phyloP scores from a whole-genome alignment of 37 sponge, comb jelly and placozoan genomes.

The Halichondria panicea region DNA sequence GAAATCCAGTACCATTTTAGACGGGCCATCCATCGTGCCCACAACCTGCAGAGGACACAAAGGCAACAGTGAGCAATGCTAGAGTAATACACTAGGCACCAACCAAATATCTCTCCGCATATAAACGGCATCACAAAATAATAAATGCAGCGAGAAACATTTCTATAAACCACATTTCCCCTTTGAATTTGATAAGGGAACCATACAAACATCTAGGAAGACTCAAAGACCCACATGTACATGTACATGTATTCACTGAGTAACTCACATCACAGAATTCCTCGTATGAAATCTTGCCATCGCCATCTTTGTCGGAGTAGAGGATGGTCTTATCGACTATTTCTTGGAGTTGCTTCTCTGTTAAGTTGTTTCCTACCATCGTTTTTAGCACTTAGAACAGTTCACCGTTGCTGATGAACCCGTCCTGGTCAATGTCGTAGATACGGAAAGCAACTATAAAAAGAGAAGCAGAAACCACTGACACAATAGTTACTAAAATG shows the following conservation, averaged over 20 bases:
- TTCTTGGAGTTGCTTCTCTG: slow-evolving; percentile 98
- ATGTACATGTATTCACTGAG: not conserved
- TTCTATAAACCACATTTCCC: not conserved
- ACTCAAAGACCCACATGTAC: not conserved
- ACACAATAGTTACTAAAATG: too few species aligned
- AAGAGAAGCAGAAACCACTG: too few species aligned
- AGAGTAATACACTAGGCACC: not conserved
- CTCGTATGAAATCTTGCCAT: slow-evolving; percentile 97
- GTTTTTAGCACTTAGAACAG: slow-evolving; percentile 98
- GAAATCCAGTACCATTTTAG: slow-evolving; percentile 72
- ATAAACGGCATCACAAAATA: not conserved
- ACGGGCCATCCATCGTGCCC: slow-evolving; percentile 69
- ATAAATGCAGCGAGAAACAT: too few species aligned
- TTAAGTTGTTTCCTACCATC: slow-evolving; percentile 98
- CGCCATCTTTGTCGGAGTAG: slow-evolving; percentile 96
- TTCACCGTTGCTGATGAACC: slow-evolving; percentile 98
- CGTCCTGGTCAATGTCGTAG: slow-evolving; percentile 99
- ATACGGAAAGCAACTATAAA: slow-evolving; percentile 95
- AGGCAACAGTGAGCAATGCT: not conserved
- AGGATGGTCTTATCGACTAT: slow-evolving; percentile 99
- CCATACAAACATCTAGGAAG: too few species aligned
- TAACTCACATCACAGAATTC: slow-evolving; percentile 89
- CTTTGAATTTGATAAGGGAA: not conserved
- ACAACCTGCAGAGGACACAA: slow-evolving; percentile 55
- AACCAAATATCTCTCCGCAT: not conserved